Evolutionary conservation across 2,888 invertebrate species (phyloP).

Genomic region (Harmothoe impar): DNA sequence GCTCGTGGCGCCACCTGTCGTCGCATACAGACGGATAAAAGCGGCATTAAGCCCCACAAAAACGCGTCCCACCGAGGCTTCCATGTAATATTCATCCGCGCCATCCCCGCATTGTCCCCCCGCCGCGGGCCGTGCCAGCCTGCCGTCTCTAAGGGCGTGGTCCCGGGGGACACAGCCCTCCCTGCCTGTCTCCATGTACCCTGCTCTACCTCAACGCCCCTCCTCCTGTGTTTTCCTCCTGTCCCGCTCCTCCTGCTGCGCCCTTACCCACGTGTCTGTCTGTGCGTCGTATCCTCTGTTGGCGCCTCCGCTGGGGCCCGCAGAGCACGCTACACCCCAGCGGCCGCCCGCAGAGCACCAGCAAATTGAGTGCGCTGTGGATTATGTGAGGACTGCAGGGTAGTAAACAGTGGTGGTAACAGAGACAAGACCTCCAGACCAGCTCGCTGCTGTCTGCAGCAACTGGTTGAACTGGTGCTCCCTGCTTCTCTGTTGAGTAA

Average conservation of each 20-base stretch:
- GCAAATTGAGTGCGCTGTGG: neutral
- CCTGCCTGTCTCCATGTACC: too few species aligned
- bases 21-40: slow-evolving; percentile 29
- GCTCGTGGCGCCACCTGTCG: slow-evolving; percentile 23
- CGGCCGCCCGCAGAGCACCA: neutral
- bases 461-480: too few species aligned
- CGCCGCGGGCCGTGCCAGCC: neutral
- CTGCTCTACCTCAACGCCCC: too few species aligned
- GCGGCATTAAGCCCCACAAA: slow-evolving; percentile 23
- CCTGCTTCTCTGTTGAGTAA: too few species aligned
- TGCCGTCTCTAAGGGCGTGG: neutral
- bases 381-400: neutral
- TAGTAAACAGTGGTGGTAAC: neutral
- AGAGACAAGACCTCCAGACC: neutral
- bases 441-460: too few species aligned
- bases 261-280: neutral
- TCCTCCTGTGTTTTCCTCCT: too few species aligned
- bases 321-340: neutral
- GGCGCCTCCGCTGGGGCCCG: neutral
- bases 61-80: neutral
- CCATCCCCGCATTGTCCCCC: neutral
- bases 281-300: slow-evolving; percentile 1
- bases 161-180: too few species aligned
- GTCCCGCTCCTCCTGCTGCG: neutral
- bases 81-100: slow-evolving; percentile 29